These are phyloP conservation scores for Brachionus koreanus DNA, from an alignment of 1,140 invertebrate species.

Conservation along the genomic window DNA sequence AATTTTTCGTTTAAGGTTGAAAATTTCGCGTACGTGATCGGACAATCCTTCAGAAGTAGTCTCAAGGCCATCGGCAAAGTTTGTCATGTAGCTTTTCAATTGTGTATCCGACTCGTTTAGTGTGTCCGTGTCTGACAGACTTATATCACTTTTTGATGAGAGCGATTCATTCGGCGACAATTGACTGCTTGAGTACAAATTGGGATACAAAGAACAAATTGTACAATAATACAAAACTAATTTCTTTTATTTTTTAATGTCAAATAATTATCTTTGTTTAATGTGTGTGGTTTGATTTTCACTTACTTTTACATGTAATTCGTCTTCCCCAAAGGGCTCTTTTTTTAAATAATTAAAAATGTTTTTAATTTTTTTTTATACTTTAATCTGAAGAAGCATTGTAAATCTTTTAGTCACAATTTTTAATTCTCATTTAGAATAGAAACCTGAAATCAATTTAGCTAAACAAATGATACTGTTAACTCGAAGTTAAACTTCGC, in stretches of 20 bases:
- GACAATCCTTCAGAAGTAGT: constrained; percentile 32
- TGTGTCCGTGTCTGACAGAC: not conserved
- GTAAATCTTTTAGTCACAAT: too few species aligned
- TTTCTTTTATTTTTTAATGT: not conserved
- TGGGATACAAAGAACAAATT: constrained; percentile 31
- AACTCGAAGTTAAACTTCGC: too few species aligned
- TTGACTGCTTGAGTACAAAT: not conserved
- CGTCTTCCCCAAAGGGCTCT: not conserved
- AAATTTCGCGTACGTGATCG: constrained; percentile 39
- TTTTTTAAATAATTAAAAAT: not conserved
- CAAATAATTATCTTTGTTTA: not conserved
- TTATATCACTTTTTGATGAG: not conserved
- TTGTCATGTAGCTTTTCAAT: not conserved
- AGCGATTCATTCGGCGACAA: not conserved
- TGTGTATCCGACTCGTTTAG: not conserved
- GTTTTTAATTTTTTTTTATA: not conserved
- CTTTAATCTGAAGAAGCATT: too few species aligned
- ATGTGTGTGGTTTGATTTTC: too few species aligned
- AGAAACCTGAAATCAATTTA: too few species aligned
- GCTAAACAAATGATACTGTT: too few species aligned
- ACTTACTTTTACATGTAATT: not conserved
- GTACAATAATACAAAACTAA: constrained; percentile 21
- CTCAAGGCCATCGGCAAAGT: not conserved
- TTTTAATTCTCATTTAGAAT: too few species aligned
- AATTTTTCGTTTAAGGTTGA: not conserved